A percentile compares a stretch with the other conserved stretches of the same genome.
Evolutionary conservation across 1,140 invertebrate species (phyloP).

Genomic region (Solenopsis fugax): DNA sequence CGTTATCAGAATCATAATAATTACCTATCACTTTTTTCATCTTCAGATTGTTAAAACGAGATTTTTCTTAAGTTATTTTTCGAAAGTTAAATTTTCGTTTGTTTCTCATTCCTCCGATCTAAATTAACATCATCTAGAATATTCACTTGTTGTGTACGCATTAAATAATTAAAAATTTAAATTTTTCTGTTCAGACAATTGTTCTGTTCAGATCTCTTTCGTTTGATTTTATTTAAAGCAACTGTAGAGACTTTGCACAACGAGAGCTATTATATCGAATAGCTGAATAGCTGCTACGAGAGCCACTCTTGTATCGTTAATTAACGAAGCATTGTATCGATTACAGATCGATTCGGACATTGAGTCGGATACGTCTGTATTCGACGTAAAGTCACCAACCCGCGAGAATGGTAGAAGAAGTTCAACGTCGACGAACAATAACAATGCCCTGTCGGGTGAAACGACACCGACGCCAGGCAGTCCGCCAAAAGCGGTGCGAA

Average conservation of each 20-base stretch:
- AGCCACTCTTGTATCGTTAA: not conserved
- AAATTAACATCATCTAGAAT: not conserved
- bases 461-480: conserved; percentile 83
- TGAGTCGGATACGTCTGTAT: conserved; percentile 88
- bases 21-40: not conserved
- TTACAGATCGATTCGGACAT: conserved; percentile 88
- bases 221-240: not conserved
- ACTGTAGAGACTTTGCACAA: not conserved
- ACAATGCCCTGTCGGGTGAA: conserved; percentile 86
- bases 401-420: conserved; percentile 87
- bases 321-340: not conserved
- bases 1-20: not conserved
- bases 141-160: not conserved
- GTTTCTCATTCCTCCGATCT: not conserved
- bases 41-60: not conserved
- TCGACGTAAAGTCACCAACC: conserved; percentile 87
- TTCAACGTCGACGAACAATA: conserved; percentile 88
- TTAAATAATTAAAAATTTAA: too few relatives aligned
- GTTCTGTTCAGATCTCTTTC: too few relatives aligned
- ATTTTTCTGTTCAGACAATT: too few relatives aligned
- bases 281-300: not conserved
- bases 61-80: not conserved
- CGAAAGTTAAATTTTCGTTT: not conserved
- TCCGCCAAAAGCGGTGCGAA: conserved; percentile 87
- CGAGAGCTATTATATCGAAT: too few relatives aligned